These are phyloP conservation scores for Parelbella ahira DNA, from an alignment of 2,888 invertebrate genomes.

Conservation along the genomic window DNA sequence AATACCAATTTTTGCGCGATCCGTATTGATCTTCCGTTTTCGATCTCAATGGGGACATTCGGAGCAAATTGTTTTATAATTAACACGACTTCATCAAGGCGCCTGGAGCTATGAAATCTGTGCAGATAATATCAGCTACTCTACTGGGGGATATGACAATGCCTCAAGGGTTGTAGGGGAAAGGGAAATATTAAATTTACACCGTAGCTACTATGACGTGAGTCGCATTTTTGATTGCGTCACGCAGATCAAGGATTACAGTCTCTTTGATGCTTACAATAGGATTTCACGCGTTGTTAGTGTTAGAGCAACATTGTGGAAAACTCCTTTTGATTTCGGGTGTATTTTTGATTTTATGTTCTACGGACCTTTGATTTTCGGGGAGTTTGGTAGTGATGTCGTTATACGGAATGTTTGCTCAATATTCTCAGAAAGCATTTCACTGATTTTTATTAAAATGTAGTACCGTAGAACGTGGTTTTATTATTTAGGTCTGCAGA, in stretches of 20 bases:
- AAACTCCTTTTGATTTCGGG: constrained; percentile 71
- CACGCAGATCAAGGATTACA: constrained; percentile 42
- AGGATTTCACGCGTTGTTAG: constrained; percentile 77
- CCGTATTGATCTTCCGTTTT: background rate
- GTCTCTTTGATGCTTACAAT: constrained; percentile 73
- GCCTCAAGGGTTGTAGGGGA: constrained; percentile 33
- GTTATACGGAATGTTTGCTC: constrained; percentile 26
- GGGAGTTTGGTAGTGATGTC: constrained; percentile 37
- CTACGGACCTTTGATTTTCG: constrained; percentile 54
- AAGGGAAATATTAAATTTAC: constrained; percentile 29
- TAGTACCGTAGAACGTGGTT: no score
- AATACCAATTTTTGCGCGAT: background rate
- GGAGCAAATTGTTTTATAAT: constrained; percentile 39
- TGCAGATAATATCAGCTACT: constrained; percentile 41
- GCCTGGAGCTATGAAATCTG: constrained; percentile 35
- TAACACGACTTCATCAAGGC: constrained; percentile 39
- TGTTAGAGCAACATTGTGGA: constrained; percentile 70
- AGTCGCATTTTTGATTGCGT: constrained; percentile 27
- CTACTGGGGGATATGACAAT: constrained; percentile 33
- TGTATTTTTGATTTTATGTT: constrained; percentile 76
- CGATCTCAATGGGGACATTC: constrained; percentile 9
- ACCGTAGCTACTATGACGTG: constrained; percentile 27
- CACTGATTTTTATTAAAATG: background rate
- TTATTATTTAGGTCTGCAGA: no score
- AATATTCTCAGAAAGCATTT: background rate